Percentiles rank a stretch among this genome's conserved stretches.
Evolutionary conservation across 2,888 invertebrate species (phyloP).

Genomic region (Apamea monoglypha): DNA sequence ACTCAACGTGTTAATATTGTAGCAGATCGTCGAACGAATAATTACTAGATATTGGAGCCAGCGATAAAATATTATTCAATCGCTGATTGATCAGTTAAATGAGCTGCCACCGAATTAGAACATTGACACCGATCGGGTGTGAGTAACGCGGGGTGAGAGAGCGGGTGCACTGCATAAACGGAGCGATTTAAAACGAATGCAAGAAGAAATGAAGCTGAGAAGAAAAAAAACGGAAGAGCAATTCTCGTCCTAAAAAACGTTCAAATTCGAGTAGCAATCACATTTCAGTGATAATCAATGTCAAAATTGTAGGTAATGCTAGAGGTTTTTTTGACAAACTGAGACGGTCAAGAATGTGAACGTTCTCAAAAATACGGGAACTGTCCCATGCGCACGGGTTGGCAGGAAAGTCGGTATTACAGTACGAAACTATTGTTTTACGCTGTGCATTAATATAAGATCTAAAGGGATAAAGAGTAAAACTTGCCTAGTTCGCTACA

Average conservation of each 20-base stretch:
- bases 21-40: slow-evolving; percentile 26
- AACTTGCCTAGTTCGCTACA: background rate
- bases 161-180: slow-evolving; percentile 35
- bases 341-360: no score
- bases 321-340: no score
- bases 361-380: no score
- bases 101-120: slow-evolving; percentile 77
- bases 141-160: slow-evolving; percentile 73
- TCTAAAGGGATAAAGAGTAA: background rate
- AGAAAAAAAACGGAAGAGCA: background rate
- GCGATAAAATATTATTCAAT: slow-evolving; percentile 53
- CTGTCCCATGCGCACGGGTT: no score
- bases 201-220: background rate
- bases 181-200: slow-evolving; percentile 48
- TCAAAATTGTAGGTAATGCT: no score
- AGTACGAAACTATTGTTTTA: background rate
- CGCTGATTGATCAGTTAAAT: slow-evolving; percentile 69
- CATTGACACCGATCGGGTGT: slow-evolving; percentile 76
- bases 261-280: no score
- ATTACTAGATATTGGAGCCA: slow-evolving; percentile 55
- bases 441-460: background rate
- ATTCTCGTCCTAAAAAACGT: no score
- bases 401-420: background rate
- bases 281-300: no score
- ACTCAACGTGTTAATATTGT: slow-evolving; percentile 43